Base-by-base conservation (phyloP, 2,797 vertebrate genomes). In the Acropternis orthonyx region DNA sequence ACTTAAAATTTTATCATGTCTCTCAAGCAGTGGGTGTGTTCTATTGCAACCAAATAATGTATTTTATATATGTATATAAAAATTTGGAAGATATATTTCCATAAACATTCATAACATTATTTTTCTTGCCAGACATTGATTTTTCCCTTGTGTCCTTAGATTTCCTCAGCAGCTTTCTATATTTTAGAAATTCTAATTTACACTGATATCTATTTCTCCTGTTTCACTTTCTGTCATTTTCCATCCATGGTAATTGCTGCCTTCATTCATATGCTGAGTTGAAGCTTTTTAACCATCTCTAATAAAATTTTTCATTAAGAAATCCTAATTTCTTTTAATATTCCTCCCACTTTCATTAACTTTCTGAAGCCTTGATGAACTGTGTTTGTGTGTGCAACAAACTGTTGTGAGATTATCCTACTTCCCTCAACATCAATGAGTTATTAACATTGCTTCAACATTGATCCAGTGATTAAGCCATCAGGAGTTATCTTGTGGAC, bases 151-250 rank as follows among this genome's bases (percentile, higher is more conserved):
- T 72, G 61, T 67, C 20, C 46, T 88, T 84, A 59, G 9, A 81
- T 63, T 90, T 94, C 84, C 54, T 88, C 49, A 72, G 65, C 54
- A 37, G 20, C 49, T 86, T 83, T 67, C 62, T 83, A 2, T 68
- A 86, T 84, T 82, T 74, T 66, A 88, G 32, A 72, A 78, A 68
- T 84, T 90, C n/a, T 88, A 72, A 61, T 74, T 93, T 88, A 65
- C 3, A 3, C 13, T 61, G 21, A 19, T 51, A 56, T 59, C 32
- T 74, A 14, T 94, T 88, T 92, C 61, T 85, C 32, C 30, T 51
- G 5, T 54, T 89, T 58, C n/a, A 12, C 7, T 46, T 89, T 85
- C 65, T 77, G 58, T 89, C 48, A 65, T 89, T 83, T 88, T 56
- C 46, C 41, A 43, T 84, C 44, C 65, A 11, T 2, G 3, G 3